Conservation (phyloP, 2,888 invertebrate genomes). For the Eupithecia pulchellata region DNA sequence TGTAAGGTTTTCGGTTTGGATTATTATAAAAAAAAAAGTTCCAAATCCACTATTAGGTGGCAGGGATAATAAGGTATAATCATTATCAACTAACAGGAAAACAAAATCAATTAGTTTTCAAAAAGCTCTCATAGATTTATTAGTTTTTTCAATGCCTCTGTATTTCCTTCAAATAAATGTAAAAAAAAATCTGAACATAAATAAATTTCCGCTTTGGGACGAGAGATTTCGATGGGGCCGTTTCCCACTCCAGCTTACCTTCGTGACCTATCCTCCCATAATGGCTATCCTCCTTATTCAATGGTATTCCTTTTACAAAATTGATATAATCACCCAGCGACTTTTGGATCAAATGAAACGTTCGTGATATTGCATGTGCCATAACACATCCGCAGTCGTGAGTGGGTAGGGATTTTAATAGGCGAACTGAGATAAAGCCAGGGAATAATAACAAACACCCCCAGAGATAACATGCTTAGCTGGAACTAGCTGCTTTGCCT, state of each 20-base stretch:
- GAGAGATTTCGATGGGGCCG: slow-evolving; percentile 15
- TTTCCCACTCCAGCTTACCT: slow-evolving; percentile 23
- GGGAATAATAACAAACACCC: slow-evolving; percentile 27
- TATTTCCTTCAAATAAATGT: too few relatives aligned
- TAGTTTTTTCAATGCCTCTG: too few relatives aligned
- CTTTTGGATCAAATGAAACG: slow-evolving; percentile 38
- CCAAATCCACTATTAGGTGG: too few relatives aligned
- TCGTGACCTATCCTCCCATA: slow-evolving; percentile 32
- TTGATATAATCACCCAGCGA: slow-evolving; percentile 36
- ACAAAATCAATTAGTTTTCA: too few relatives aligned
- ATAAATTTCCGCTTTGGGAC: slow-evolving; percentile 13
- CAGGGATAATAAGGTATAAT: too few relatives aligned
- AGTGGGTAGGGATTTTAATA: slow-evolving; percentile 43
- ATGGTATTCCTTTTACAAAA: slow-evolving; percentile 41
- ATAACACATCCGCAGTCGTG: slow-evolving; percentile 45
- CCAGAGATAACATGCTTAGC: slow-evolving; percentile 13
- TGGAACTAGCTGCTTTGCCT: not conserved
- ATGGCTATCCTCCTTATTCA: slow-evolving; percentile 37
- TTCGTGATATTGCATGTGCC: slow-evolving; percentile 42
- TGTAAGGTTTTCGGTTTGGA: too few relatives aligned
- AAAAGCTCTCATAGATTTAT: too few relatives aligned
- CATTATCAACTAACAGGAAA: too few relatives aligned
- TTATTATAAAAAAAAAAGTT: too few relatives aligned
- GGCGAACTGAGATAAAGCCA: slow-evolving; percentile 32
- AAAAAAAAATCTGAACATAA: not conserved